Percentiles rank a stretch among this genome's conserved stretches.
Evolutionary conservation across 1,140 invertebrate genomes (phyloP).

Genomic region (Drosophila dunni): DNA sequence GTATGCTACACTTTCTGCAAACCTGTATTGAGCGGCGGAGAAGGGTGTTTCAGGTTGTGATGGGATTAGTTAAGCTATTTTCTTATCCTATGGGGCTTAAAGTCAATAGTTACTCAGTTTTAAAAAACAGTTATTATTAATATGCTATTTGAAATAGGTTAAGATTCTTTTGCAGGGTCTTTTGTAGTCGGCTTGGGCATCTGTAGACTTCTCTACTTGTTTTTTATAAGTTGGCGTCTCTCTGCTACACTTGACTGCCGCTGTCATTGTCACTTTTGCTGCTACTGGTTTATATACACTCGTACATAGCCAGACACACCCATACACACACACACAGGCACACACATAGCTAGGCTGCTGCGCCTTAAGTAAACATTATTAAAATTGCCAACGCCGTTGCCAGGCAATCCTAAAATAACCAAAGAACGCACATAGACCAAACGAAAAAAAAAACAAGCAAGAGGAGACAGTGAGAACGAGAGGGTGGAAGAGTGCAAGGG

Average conservation of each 20-base stretch:
- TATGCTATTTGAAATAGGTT: too few relatives aligned
- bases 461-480: neutral
- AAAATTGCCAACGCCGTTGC: slow-evolving; percentile 77
- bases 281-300: slow-evolving; percentile 52
- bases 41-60: too few relatives aligned
- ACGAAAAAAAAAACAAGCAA: neutral
- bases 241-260: slow-evolving; percentile 42
- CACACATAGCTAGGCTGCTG: slow-evolving; percentile 47
- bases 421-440: slow-evolving; percentile 43
- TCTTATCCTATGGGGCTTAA: too few relatives aligned
- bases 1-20: slow-evolving; percentile 42
- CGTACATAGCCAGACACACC: slow-evolving; percentile 13
- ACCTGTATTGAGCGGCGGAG: neutral
- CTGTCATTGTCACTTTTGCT: slow-evolving; percentile 7
- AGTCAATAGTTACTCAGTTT: too few relatives aligned
- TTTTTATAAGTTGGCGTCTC: slow-evolving; percentile 17
- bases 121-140: too few relatives aligned
- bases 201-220: neutral
- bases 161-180: too few relatives aligned
- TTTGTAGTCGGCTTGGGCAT: neutral
- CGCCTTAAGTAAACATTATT: slow-evolving; percentile 82
- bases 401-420: slow-evolving; percentile 78
- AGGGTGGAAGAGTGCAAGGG: neutral
- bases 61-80: too few relatives aligned
- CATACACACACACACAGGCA: slow-evolving; percentile 16